Evolutionary conservation across 2,888 invertebrate species (phyloP), one percentile per base, ranked within the genome.

Genomic region (Drosophila dives): DNA sequence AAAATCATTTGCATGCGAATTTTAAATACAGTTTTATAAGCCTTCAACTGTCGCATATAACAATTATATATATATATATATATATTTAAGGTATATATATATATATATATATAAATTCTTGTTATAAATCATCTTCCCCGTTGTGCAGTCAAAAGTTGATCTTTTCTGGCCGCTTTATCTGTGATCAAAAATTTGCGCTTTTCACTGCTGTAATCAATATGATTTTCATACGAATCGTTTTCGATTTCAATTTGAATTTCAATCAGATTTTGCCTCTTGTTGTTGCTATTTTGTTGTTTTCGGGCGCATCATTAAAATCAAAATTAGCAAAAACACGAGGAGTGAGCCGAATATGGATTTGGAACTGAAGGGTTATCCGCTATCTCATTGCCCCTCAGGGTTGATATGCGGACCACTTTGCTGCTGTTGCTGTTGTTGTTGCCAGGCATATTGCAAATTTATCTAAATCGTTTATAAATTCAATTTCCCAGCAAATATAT

Each of bases 401-500:
- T 59, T 42, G 32, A 5, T 34, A 15, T 67, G 65, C 67, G 69
- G 71, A 71, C 74, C 78, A 81, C 72, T 81, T 71, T 67, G 74
- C 51, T 70, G 40, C 61, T 60, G 66, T 55, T 54, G 63, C 38
- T 53, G 20, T 50, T 51, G 36, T 73, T 65, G 51, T 54, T 58
- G 63, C 51, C 12, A 23, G 48, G 58, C 51, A 84, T 61, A 67
- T 76, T 78, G 82, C 78, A 88, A 83, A 78, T 71, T 86, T 86
- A 84, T 85, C 90, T 81, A 86, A 90, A 90, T 90, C 87, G 89
- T 66, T 90, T 90, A 75, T 81, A 81, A 88, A 90, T 84, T 79
- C 88, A 88, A 81, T 83, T 86, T 69, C 56, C 34, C 64, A 63
- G 49, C 58, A 29, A 32, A 15, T 17, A 12, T 15, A 23, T 26